Evolutionary conservation across 1,140 invertebrate genomes (phyloP).

Genomic region (Trichoplusia ni): DNA sequence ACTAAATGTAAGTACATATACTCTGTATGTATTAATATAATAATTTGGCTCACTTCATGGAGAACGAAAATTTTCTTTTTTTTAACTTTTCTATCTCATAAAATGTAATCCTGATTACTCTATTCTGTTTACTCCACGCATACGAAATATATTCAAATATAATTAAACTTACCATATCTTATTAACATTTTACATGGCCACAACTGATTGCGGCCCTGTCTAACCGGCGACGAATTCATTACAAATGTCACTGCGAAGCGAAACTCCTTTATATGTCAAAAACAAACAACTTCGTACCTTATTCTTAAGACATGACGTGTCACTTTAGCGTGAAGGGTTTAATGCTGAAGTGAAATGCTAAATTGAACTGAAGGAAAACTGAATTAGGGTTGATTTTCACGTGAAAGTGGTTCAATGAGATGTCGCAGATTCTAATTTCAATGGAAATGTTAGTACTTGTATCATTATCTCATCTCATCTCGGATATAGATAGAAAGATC

Average conservation of each 20-base stretch:
- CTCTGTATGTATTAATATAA: no score
- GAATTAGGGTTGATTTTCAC: slow-evolving; percentile 7
- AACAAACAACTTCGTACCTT: slow-evolving; percentile 14
- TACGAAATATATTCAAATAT: slow-evolving; percentile 14
- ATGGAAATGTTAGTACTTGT: slow-evolving; percentile 17
- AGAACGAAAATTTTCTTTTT: no score
- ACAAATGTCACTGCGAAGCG: slow-evolving; percentile 24
- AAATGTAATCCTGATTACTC: no score
- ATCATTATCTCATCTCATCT: no score
- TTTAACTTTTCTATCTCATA: no score
- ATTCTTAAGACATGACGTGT: not conserved
- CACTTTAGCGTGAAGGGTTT: not conserved
- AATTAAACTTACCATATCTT: slow-evolving; percentile 15
- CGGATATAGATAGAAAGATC: slow-evolving; percentile 8
- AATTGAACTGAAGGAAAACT: slow-evolving; percentile 6
- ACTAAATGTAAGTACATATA: no score
- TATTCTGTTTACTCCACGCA: no score
- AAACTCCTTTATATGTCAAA: slow-evolving; percentile 14
- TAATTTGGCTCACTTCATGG: no score
- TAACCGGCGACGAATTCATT: slow-evolving; percentile 29
- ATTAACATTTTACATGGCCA: slow-evolving; percentile 19
- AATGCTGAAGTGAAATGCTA: not conserved
- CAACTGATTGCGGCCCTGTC: slow-evolving; percentile 26
- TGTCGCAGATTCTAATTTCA: slow-evolving; percentile 22
- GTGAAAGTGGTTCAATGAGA: slow-evolving; percentile 12